Conservation (phyloP, 2,113 vertebrate genomes). For the Gila orcuttii region DNA sequence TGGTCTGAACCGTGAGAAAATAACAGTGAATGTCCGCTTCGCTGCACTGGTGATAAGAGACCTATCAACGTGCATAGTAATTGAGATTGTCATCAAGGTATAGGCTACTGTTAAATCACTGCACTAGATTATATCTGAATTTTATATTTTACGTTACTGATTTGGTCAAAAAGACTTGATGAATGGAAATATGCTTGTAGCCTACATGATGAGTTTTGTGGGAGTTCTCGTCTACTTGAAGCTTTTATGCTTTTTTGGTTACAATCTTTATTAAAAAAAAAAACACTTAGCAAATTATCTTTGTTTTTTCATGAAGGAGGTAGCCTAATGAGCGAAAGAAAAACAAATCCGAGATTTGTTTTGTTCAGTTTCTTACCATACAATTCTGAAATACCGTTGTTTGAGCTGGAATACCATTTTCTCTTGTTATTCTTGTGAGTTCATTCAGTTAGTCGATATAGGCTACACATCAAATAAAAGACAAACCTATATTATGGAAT, state of each 20-base stretch:
- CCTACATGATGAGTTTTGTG: background rate
- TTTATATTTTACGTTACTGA: background rate
- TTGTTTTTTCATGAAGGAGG: background rate
- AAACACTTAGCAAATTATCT: too few relatives aligned
- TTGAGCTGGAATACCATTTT: background rate
- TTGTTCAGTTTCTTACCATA: background rate
- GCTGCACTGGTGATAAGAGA: background rate
- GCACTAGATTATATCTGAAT: background rate
- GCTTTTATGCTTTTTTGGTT: background rate
- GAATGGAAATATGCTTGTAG: background rate
- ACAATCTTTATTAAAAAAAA: too few relatives aligned
- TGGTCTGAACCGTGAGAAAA: conserved; percentile 57
- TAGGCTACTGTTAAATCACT: background rate
- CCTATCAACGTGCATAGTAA: background rate
- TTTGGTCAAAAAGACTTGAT: background rate
- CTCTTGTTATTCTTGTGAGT: background rate
- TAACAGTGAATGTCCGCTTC: conserved; percentile 29
- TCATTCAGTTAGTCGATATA: background rate
- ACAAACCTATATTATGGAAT: background rate
- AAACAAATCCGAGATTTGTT: background rate
- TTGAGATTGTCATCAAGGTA: conserved; percentile 7
- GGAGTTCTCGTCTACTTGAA: conserved; percentile 17
- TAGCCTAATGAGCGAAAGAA: conserved; percentile 17
- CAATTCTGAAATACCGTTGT: background rate
- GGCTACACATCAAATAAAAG: background rate